Evolutionary conservation across 1,140 invertebrate species (phyloP).

Genomic region (Bursaphelenchus mucronatus): DNA sequence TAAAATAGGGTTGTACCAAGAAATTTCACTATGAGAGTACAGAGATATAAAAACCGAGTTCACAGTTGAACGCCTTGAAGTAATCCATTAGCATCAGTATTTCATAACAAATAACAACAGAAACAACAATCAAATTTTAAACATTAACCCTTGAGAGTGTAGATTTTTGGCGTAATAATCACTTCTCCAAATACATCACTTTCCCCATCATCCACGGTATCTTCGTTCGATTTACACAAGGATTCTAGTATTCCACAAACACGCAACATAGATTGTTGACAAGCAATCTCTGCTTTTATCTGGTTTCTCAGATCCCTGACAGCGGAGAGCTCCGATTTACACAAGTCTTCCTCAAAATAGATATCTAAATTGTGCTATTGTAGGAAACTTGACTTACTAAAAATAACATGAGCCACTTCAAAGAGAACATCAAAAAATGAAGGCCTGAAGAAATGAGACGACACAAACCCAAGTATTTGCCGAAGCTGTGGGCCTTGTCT

Average conservation of each 20-base stretch:
- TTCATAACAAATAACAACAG: slow-evolving; percentile 22
- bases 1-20: background rate
- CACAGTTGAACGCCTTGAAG: slow-evolving; percentile 8
- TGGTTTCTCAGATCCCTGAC: slow-evolving; percentile 9
- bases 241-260: slow-evolving; percentile 14
- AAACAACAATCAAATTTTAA: slow-evolving; percentile 16
- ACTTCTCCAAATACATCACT: slow-evolving; percentile 13
- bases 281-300: slow-evolving; percentile 11
- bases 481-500: slow-evolving; percentile 21
- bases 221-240: background rate
- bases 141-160: slow-evolving; percentile 18
- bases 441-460: slow-evolving; percentile 30
- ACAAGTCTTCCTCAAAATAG: slow-evolving; percentile 30
- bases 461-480: slow-evolving; percentile 30
- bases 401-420: slow-evolving; percentile 34
- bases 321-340: slow-evolving; percentile 1
- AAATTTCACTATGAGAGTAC: background rate
- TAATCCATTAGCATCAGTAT: slow-evolving; percentile 2
- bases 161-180: slow-evolving; percentile 24
- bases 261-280: slow-evolving; percentile 3
- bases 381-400: slow-evolving; percentile 18
- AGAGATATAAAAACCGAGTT: slow-evolving; percentile 1
- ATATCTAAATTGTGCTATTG: slow-evolving; percentile 20
- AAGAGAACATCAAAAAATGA: slow-evolving; percentile 43
- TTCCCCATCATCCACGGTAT: background rate